Conservation (phyloP, 2,888 invertebrate genomes). For the Esperia sulphurella region DNA sequence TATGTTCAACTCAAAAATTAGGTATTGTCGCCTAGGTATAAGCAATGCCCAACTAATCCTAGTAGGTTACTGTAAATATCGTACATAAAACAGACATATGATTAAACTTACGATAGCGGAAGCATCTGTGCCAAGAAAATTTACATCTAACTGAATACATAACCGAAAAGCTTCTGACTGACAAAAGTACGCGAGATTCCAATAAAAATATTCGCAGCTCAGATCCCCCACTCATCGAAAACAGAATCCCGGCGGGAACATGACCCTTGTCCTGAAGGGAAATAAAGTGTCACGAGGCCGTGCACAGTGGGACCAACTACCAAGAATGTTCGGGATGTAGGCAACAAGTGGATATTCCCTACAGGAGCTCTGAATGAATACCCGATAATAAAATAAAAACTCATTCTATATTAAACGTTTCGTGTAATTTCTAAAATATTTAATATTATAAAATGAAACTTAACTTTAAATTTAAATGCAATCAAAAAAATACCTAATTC, state of each 20-base stretch:
- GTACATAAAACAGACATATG: not conserved
- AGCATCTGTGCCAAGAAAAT: not conserved
- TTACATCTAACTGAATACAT: too few relatives aligned
- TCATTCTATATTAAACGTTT: too few relatives aligned
- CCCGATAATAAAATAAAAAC: too few relatives aligned
- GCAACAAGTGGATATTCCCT: not conserved
- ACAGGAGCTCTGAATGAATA: not conserved
- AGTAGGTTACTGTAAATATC: too few relatives aligned
- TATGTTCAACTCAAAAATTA: too few relatives aligned
- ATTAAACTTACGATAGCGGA: too few relatives aligned
- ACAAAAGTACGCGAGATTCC: conserved; percentile 1
- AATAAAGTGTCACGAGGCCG: conserved; percentile 9
- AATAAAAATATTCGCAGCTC: conserved; percentile 7
- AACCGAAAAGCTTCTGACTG: not conserved
- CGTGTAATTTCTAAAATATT: too few relatives aligned
- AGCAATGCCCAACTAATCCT: too few relatives aligned
- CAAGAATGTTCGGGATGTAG: not conserved
- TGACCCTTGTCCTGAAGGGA: conserved; percentile 12
- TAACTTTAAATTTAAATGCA: too few relatives aligned
- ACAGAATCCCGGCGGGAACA: not conserved
- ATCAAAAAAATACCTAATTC: too few relatives aligned
- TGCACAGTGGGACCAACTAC: not conserved
- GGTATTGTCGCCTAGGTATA: too few relatives aligned
- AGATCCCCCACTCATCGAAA: not conserved
- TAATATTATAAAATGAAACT: too few relatives aligned